Base-by-base conservation (phyloP, 2,797 vertebrate species). In the Toxotes lorentzi region DNA sequence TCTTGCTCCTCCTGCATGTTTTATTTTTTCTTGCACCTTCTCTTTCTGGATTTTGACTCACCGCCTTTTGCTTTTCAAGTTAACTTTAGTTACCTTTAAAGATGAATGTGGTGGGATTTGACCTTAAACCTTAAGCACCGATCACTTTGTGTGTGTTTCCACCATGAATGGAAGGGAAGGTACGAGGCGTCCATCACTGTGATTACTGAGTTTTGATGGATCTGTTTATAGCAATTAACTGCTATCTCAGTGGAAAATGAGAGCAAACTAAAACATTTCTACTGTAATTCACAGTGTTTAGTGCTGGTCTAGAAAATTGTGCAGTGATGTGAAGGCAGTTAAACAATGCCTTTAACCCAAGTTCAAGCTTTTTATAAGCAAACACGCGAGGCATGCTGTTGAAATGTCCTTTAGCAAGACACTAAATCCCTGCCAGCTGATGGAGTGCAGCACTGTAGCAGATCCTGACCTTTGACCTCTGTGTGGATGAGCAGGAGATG, bases 391-490 rank as follows among this genome's bases (percentile, higher is more conserved):
- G 13, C 13, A n/a, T n/a, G 4, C 19, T 45, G 34, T 47, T 30
- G 17, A 60, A 56, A 40, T 11, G 32, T 30, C 32, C n/a, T 41
- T 34, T 5, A 32, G 30, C 14, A 19, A 61, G 34, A 62, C 53
- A 48, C 24, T 53, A 53, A 53, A 53, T 53, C 24, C 24, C 14
- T 27, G 30, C 24, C 6, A 30, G 51, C 51, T 8, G 51, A 54
- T 16, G 16, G 48, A n/a, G 12, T 30, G 21, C 65, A 51, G 51
- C 51, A 43, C 58, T 43, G 57, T 27, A 58, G 35, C 35, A 21
- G 30, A 59, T 41, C 21, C 23, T 61, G 41, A 40, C 43, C 45
- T 73, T 45, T 63, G 17, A 53, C 63, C 23, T 21, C 30, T n/a
- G 21, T 56, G 17, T 30, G 21, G 8, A 43, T 75, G 34, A 35